Base-by-base conservation (phyloP, 92 coral and sea anemone genomes). In the Anthopleura xanthogrammica region DNA sequence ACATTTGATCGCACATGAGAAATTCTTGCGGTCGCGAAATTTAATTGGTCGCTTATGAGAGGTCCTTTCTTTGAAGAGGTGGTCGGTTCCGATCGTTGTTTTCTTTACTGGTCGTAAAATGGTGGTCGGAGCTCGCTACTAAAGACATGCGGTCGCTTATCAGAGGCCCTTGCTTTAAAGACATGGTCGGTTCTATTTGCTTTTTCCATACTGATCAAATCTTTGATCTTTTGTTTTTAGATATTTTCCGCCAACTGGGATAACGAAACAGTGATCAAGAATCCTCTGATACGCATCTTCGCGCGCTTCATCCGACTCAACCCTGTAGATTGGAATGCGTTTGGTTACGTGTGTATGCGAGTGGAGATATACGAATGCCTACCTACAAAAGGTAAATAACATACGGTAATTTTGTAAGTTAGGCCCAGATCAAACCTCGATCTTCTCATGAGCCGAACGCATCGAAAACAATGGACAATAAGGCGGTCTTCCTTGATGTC, bases 291-390 rank as follows among this genome's bases (percentile, higher is more conserved):
- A 14, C 90, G 88, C 19, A 86, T 96, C 19, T 85, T 87, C 77
- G 97, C 98, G 66, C 92, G 94, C 36, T 90, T 79, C 46, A 90
- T 96, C 72, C 99, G 99, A 58, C 87, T 96, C 62, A 87, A 89
- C 52, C 99, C 99, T 41, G 83, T 90, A 3, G 72, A 89, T 9
- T 94, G 95, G 98, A 68, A 68, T 65, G 17, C 36, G 11, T 54
- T 48, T 42, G 95, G 94, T 41, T 83, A 76, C 22, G 88, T 92
- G 23, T 96, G 99, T 58, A 85, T 96, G 94, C 88, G 99, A 10
- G 92, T 92, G 13, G 99, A 96, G 90, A 76, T 96, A 52, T 96
- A 90, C 56, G 97, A 96, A 60, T 96, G 99, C 64, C 89, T 87
- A 24, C 95, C 98, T 5, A 88, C 95, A 52, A 77, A 82, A 92